phyloP scores from a whole-genome alignment of 2,888 invertebrate genomes.

The Drosophila falleni region DNA sequence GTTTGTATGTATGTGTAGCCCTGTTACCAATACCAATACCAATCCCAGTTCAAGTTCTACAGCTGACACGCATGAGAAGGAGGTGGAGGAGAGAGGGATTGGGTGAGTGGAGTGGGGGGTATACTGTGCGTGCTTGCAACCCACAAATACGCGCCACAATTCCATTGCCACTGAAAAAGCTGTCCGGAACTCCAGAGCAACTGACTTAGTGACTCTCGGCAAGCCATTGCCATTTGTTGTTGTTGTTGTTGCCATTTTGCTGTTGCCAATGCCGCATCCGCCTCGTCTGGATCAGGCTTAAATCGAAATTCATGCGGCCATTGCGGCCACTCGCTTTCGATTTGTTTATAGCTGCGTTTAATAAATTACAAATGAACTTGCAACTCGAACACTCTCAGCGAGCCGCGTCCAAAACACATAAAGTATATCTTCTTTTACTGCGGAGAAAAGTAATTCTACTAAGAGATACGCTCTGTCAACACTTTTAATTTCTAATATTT shows the following conservation, averaged over 20 bases:
- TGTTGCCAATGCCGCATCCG: conserved; percentile 15
- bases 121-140: conserved; percentile 66
- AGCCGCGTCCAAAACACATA: conserved; percentile 6
- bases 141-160: conserved; percentile 73
- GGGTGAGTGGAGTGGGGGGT: background rate
- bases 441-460: conserved; percentile 5
- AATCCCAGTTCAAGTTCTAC: background rate
- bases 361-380: conserved; percentile 72
- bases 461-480: background rate
- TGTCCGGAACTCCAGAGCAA: conserved; percentile 18
- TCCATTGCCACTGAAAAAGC: conserved; percentile 59
- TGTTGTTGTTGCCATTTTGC: conserved; percentile 1
- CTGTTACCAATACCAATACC: background rate
- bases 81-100: background rate
- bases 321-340: conserved; percentile 68
- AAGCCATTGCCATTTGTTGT: conserved; percentile 17
- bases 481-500: background rate
- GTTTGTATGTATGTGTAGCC: conserved; percentile 48
- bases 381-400: conserved; percentile 28
- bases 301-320: conserved; percentile 72
- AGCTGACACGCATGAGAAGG: background rate
- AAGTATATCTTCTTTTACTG: conserved; percentile 13
- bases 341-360: conserved; percentile 73
- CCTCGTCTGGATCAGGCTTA: conserved; percentile 46
- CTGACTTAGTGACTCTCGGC: conserved; percentile 65